Base-by-base conservation (phyloP, 2,113 vertebrate species). In the Perca schrenkii region DNA sequence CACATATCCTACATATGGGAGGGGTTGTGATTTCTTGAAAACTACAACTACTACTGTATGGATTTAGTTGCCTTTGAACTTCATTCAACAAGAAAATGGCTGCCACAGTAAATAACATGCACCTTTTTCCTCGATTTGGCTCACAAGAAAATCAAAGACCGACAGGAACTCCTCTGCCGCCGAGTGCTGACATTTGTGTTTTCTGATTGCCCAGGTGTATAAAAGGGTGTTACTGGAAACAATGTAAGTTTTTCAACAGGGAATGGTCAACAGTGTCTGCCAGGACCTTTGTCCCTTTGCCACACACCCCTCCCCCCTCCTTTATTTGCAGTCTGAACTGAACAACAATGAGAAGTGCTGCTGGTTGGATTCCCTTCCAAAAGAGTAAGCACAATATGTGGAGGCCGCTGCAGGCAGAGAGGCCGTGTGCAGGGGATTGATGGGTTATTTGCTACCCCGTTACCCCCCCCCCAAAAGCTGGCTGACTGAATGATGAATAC, bases 321-420 rank as follows among this genome's bases (percentile, higher is more conserved):
- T 94, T 94, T 90, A 92, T 93, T 89, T 82, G 62, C 71, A 19
- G 77, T 71, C 79, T 80, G 72, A 68, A 72, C 67, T 10, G 69
- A 74, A 88, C 74, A 93, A 95, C 95, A 96, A 96, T 93, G 91
- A 91, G 92, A 95, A 95, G 80, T 90, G 93, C 94, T 94, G 93
- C 92, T 74, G 82, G 90, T 74, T 86, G 90, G 90, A 96, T 94
- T 95, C 94, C 78, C 91, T 93, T 93, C 92, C 88, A 91, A 87
- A 91, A 93, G 89, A 92, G 79, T 88, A 88, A 92, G 88, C 93
- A 94, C 90, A 95, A 93, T 91, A 77, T 49, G 63, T 43, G 80
- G 88, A 87, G 93, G 90, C 86, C 85, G 54, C 73, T n/a, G 68
- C 49, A 62, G 71, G 80, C 75, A 3, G 86, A 82, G 88, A 85